Evolutionary conservation across 2,113 vertebrate genomes (phyloP).

Genomic region (Salvator merianae): DNA sequence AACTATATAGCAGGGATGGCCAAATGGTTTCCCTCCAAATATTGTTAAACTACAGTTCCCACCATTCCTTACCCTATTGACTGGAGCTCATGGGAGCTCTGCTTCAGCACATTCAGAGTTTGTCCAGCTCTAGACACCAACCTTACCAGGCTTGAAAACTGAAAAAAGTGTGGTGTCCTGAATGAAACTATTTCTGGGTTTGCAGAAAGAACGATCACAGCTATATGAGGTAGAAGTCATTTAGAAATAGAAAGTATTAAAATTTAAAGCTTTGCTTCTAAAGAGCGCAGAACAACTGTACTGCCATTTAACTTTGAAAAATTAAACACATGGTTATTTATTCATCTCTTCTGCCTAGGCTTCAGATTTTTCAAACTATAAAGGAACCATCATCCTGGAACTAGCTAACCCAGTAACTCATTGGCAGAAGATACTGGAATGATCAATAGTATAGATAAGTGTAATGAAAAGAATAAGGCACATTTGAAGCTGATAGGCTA

Average conservation of each 20-base stretch:
- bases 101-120: no score
- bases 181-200: fast-evolving
- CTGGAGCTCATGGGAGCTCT: no score
- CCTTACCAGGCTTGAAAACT: background rate
- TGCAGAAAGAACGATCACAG: background rate
- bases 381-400: background rate
- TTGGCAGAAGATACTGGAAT: background rate
- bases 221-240: background rate
- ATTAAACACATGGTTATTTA: background rate
- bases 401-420: background rate
- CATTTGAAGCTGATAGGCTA: background rate
- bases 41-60: no score
- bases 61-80: no score
- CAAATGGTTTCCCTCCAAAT: no score
- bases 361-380: slow-evolving; percentile 5
- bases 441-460: background rate
- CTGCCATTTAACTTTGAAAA: background rate
- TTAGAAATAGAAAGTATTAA: slow-evolving; percentile 24
- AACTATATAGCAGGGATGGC: no score
- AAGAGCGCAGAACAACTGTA: background rate
- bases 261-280: background rate
- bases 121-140: no score
- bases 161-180: background rate
- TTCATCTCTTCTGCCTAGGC: slow-evolving; percentile 5
- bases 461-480: background rate